Conservation (phyloP, 2,113 vertebrate genomes). For the Tupaia chinensis region DNA sequence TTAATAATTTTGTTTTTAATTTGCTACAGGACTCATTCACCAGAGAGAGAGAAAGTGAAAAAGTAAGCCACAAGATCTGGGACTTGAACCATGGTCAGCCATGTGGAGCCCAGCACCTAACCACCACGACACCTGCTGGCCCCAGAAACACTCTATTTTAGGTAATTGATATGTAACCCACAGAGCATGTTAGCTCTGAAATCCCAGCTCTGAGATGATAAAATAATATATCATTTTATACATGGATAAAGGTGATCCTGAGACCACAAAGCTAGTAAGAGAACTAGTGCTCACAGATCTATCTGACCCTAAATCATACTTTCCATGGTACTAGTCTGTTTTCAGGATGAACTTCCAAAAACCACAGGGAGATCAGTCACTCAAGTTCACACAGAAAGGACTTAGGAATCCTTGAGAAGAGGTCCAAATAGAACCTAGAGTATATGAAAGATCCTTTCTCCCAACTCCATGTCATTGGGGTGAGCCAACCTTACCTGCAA, state of each 20-base stretch:
- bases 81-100: too few species aligned
- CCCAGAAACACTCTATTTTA: neutral
- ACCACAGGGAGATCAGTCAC: neutral
- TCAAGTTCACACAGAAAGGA: neutral
- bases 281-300: neutral
- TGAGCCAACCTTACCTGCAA: too few species aligned
- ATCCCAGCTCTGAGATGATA: neutral
- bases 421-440: neutral
- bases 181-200: neutral
- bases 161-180: neutral
- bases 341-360: neutral
- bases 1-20: too few species aligned
- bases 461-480: too few species aligned
- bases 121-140: too few species aligned
- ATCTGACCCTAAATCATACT: too few species aligned
- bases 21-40: too few species aligned
- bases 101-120: too few species aligned
- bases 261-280: neutral
- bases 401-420: accelerated
- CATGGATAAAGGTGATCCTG: neutral
- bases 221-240: neutral
- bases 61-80: too few species aligned
- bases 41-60: too few species aligned
- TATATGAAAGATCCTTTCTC: too few species aligned
- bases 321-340: neutral